Evolutionary conservation across 2,888 invertebrate species (phyloP).

Genomic region (Pristionchus maxplancki): DNA sequence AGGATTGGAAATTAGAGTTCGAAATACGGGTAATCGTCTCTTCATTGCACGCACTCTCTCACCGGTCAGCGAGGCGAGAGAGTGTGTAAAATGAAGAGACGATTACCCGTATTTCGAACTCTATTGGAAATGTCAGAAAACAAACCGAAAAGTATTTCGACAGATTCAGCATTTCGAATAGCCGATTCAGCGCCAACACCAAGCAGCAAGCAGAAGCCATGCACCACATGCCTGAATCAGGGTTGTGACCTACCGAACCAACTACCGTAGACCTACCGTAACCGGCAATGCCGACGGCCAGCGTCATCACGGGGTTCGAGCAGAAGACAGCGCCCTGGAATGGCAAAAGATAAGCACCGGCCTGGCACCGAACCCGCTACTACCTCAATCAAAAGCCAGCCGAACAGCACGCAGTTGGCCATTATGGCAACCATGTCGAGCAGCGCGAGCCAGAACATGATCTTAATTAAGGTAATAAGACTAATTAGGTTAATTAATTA

Average conservation of each 20-base stretch:
- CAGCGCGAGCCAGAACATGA: slow-evolving; percentile 1
- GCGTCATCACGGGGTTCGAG: not conserved
- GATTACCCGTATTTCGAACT: too few species aligned
- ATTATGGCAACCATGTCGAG: not conserved
- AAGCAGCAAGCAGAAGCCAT: not conserved
- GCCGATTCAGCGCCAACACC: not conserved
- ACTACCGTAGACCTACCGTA: too few species aligned
- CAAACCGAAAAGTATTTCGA: not conserved
- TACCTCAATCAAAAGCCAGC: not conserved
- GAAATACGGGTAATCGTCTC: too few species aligned
- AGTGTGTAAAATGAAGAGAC: too few species aligned
- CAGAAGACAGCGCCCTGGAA: not conserved
- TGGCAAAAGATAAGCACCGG: not conserved
- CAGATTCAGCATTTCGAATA: not conserved
- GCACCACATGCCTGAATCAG: not conserved
- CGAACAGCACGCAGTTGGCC: not conserved
- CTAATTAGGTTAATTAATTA: not conserved
- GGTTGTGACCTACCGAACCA: too few species aligned
- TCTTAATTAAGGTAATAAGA: not conserved
- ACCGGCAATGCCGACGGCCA: not conserved
- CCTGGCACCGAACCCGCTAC: not conserved
- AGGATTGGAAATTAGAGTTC: not conserved
- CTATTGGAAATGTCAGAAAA: not conserved
- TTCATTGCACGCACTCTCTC: too few species aligned
- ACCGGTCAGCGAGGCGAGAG: too few species aligned